A percentile compares a stretch with the other conserved stretches of the same genome.
Evolutionary conservation across 1,140 invertebrate genomes (phyloP).

Genomic region (Hylaeus anthracinus): DNA sequence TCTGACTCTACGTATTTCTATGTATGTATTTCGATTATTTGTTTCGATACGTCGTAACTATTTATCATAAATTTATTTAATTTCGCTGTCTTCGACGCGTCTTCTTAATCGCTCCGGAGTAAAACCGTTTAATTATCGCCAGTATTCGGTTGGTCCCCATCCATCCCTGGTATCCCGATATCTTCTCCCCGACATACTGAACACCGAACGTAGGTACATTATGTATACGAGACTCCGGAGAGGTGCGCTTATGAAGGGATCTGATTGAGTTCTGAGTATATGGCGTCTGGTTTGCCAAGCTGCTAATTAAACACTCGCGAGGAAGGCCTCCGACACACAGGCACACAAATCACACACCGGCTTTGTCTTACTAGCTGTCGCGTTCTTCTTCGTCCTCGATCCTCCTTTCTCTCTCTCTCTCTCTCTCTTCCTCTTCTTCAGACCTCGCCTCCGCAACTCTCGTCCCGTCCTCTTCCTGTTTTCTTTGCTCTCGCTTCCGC

Average conservation of each 20-base stretch:
- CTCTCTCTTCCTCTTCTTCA: constrained; percentile 16
- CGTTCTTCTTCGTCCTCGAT: constrained; percentile 18
- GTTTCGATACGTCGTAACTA: too few species aligned
- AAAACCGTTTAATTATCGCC: constrained; percentile 1
- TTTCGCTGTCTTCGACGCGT: too few species aligned
- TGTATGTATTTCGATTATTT: too few species aligned
- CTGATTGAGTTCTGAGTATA: constrained; percentile 81
- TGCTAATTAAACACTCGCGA: constrained; percentile 80
- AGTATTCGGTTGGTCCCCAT: background rate
- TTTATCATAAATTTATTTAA: too few species aligned
- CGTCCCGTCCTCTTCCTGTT: constrained; percentile 1
- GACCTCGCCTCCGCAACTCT: constrained; percentile 24
- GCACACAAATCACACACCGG: constrained; percentile 61
- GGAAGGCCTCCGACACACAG: constrained; percentile 61
- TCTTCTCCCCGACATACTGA: constrained; percentile 36
- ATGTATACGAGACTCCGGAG: constrained; percentile 74
- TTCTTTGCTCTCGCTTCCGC: constrained; percentile 60
- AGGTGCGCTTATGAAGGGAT: constrained; percentile 79
- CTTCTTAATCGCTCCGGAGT: background rate
- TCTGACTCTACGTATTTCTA: too few species aligned
- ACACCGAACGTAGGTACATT: constrained; percentile 69
- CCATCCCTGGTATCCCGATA: constrained; percentile 12
- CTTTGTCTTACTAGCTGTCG: constrained; percentile 52
- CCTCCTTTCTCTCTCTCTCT: constrained; percentile 27
- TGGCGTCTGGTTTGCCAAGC: constrained; percentile 79